Evolutionary conservation across 2,113 vertebrate species (phyloP).

Genomic region (Melozone crissalis): DNA sequence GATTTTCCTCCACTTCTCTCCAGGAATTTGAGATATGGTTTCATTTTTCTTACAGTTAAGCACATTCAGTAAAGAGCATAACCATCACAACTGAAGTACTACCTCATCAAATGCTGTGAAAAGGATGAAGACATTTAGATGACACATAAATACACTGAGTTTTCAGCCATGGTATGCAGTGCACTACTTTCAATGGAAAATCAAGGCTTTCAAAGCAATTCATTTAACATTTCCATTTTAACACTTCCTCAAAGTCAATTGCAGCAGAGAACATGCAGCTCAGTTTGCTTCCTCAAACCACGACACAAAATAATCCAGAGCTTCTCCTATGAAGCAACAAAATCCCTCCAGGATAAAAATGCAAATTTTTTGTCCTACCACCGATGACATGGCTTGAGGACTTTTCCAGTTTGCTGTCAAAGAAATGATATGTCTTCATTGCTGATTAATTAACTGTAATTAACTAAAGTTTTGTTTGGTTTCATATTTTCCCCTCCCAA

Average conservation of each 20-base stretch:
- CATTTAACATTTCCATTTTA: constrained; percentile 30
- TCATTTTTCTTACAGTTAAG: not conserved
- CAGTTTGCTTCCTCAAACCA: not conserved
- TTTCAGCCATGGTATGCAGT: not conserved
- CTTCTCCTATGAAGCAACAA: not conserved
- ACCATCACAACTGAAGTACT: not conserved
- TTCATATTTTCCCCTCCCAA: not conserved
- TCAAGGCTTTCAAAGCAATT: constrained; percentile 34
- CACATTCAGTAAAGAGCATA: not conserved
- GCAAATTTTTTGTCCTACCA: not conserved
- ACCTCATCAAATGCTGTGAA: not conserved
- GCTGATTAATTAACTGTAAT: not conserved
- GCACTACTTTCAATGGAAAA: constrained; percentile 36
- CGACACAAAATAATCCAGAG: not conserved
- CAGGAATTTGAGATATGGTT: not conserved
- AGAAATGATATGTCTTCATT: not conserved
- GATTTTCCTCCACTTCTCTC: not conserved
- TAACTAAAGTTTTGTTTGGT: not conserved
- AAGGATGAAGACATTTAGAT: constrained; percentile 20
- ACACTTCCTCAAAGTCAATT: constrained; percentile 23
- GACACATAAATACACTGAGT: not conserved
- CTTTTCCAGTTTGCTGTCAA: not conserved
- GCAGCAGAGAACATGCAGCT: not conserved
- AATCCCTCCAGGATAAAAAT: not conserved
- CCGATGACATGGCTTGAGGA: not conserved